These are phyloP conservation scores for Mungos mungo DNA, from an alignment of 2,113 vertebrate genomes.

Conservation along the genomic window DNA sequence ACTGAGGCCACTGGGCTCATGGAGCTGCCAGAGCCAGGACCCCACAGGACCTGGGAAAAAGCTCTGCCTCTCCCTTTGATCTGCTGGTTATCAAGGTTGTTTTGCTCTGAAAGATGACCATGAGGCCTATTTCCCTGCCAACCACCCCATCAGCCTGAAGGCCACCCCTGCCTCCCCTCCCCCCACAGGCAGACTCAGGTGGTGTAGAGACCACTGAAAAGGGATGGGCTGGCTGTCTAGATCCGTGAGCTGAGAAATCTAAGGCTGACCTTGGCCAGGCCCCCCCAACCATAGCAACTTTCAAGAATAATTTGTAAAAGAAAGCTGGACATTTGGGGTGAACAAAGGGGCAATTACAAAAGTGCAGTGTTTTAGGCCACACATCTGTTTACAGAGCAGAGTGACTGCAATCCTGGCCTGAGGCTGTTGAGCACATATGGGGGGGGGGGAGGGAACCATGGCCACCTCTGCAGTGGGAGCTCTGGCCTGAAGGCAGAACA, in stretches of 20 bases:
- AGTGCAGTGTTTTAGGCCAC: not conserved
- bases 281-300: not conserved
- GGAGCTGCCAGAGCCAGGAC: not conserved
- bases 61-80: not conserved
- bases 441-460: too few species aligned
- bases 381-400: not conserved
- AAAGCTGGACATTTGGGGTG: not conserved
- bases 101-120: slow-evolving; percentile 7
- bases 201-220: not conserved
- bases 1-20: not conserved
- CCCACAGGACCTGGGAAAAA: not conserved
- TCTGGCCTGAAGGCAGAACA: not conserved
- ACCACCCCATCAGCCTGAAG: not conserved
- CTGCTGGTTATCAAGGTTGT: not conserved
- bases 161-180: not conserved
- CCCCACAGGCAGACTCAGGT: not conserved
- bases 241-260: not conserved
- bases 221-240: not conserved
- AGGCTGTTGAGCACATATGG: not conserved
- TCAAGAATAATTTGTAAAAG: slow-evolving; percentile 34
- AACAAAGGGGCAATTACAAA: slow-evolving; percentile 1
- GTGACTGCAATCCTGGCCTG: not conserved
- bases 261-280: not conserved
- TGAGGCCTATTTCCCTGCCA: not conserved
- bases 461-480: not conserved